Evolutionary conservation across 2,888 invertebrate species (phyloP), one percentile per base, ranked within the genome.

Genomic region (Laspeyria flexula): DNA sequence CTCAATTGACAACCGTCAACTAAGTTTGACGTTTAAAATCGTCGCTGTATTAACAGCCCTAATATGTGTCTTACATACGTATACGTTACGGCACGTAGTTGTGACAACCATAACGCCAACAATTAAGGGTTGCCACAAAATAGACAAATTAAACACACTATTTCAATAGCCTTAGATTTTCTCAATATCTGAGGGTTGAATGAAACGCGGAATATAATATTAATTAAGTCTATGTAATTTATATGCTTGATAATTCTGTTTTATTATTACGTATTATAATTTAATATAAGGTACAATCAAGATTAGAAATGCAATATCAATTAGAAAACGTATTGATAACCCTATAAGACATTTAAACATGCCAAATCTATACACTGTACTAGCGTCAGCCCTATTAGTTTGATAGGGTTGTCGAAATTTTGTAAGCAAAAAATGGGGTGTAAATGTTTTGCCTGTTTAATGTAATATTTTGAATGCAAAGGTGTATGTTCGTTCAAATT

Each of bases 401-500:
- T 18, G 15, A 11, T 44, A 51, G 37, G 44, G 40, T 41, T 44
- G 31, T 45, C 35, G 21, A 39, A 33, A 40, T 15, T 41, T 33
- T 37, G 27, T 31, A 18, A 37, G 18, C 4, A 34, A 16, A 35
- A 10, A 37, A 4, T 29, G 43, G 29, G 49, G 43, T 18, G 35
- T 16, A 37, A 40, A 51, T 45, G 37, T 50, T 39, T 31, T 37
- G 31, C 16, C 23, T 30, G 18, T 39, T 35, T 18, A 48, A 43
- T 49, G 43, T 43, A 49, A 43, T 49, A 25, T 37, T 42, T 21
- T 43, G 39, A 49, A 40, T 43, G 39, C 39, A 10, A 34, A 27
- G 37, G 40, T 50, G 43, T 50, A 50, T 50, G 50, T 44, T 35
- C 50, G 50, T 43, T n/a, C 38, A 34, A 21, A 16, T 21, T 50